Base-by-base conservation (phyloP, 2,888 invertebrate genomes). In the Protodeltote pygarga region DNA sequence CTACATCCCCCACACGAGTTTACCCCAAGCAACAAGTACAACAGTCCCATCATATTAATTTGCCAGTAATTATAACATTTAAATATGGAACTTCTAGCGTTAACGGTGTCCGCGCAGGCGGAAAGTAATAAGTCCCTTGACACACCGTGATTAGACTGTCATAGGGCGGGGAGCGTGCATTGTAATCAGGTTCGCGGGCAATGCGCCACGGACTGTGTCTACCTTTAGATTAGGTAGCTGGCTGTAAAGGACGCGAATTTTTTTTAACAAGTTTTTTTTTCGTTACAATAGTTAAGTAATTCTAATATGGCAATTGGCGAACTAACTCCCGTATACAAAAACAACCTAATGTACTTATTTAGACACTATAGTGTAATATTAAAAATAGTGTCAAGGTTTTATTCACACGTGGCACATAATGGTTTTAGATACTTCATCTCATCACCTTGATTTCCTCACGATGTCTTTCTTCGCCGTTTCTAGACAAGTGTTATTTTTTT, bases 111-210 rank as follows among this genome's bases (percentile, higher is more conserved):
- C 60, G 60, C 47, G 55, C 53, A 58, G 58, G 61, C 69, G 75
- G 73, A 73, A 75, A 72, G 73, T 75, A 68, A 65, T 62, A 79
- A 78, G 76, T 77, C 77, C 77, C 76, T 64, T 77, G 83, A 78
- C 79, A 77, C 66, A 70, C 73, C 65, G 75, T 87, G 84, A 86
- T 88, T 85, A 85, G 82, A 69, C 82, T 83, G 85, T 86, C 86
- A 83, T 75, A 75, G 77, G 67, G 54, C 65, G 70, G 64, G 72
- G 73, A 74, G 63, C 69, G 63, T 73, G 72, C 75, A 80, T 81
- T 81, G 81, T 85, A 81, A 83, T 83, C 78, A 75, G 70, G 69
- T 75, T 76, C 67, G 61, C 70, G 71, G 68, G 64, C 62, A 65
- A 23, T 57, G 65, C 57, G 60, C 54, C 59, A 68, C 60, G 67